phyloP scores from a whole-genome alignment of 2,888 invertebrate species.

The Subacronicta megacephala region DNA sequence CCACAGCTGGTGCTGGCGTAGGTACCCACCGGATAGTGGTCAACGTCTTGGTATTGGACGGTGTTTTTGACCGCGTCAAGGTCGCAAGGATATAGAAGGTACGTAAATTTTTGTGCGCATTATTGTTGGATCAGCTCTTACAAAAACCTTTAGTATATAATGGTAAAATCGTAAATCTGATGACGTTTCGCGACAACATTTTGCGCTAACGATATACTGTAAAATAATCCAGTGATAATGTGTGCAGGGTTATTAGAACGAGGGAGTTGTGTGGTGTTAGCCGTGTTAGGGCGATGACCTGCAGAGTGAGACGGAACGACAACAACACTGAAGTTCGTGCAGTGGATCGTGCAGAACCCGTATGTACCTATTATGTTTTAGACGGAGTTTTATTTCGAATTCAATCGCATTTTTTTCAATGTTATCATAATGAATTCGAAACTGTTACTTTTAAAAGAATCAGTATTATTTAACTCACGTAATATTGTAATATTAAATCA shows the following conservation, averaged over 20 bases:
- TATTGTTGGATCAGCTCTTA: slow-evolving; percentile 48
- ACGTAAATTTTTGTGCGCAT: slow-evolving; percentile 73
- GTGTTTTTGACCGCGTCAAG: slow-evolving; percentile 85
- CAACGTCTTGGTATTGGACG: slow-evolving; percentile 76
- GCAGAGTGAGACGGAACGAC: slow-evolving; percentile 86
- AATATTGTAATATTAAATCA: too few species aligned
- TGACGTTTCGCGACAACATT: slow-evolving; percentile 42
- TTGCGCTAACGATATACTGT: slow-evolving; percentile 67
- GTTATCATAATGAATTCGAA: not conserved
- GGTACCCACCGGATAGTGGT: slow-evolving; percentile 71
- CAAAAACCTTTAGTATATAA: slow-evolving; percentile 31
- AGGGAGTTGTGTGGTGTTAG: slow-evolving; percentile 79
- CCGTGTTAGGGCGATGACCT: slow-evolving; percentile 84
- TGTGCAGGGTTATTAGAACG: slow-evolving; percentile 84
- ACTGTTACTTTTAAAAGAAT: too few species aligned
- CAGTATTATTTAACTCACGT: too few species aligned
- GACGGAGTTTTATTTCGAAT: slow-evolving; percentile 48
- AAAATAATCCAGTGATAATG: slow-evolving; percentile 69
- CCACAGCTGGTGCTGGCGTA: slow-evolving; percentile 71
- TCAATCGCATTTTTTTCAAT: slow-evolving; percentile 42
- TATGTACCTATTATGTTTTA: slow-evolving; percentile 48
- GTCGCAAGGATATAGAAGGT: slow-evolving; percentile 80
- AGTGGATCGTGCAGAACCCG: slow-evolving; percentile 45
- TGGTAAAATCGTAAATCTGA: slow-evolving; percentile 15
- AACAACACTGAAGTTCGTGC: slow-evolving; percentile 88